Evolutionary conservation across 2,113 vertebrate genomes (phyloP).

Genomic region (Genyomyrus donnyi): DNA sequence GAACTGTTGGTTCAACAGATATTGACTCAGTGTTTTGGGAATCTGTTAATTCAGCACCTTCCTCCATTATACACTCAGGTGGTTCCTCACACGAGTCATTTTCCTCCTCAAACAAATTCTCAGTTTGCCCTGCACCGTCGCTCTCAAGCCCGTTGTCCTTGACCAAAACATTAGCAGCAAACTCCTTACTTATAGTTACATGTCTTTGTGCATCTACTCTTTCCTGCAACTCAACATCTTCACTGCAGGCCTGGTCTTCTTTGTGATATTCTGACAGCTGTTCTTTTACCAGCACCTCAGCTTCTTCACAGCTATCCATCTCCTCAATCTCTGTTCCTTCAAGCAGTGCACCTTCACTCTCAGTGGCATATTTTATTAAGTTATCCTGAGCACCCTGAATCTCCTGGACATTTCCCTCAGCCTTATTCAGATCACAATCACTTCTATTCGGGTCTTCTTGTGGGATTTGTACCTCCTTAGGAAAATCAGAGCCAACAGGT

Average conservation of each 20-base stretch:
- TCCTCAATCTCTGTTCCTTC: not conserved
- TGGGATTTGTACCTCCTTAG: not conserved
- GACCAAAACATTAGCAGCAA: not conserved
- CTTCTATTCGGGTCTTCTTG: not conserved
- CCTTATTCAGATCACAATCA: not conserved
- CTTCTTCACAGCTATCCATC: constrained; percentile 54
- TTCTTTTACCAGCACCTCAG: constrained; percentile 16
- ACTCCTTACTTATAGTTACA: not conserved
- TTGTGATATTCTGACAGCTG: not conserved
- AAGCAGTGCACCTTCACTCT: not conserved
- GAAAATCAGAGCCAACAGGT: not conserved
- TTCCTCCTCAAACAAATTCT: not conserved
- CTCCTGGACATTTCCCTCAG: not conserved
- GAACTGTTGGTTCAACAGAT: not conserved
- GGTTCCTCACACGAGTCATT: not conserved
- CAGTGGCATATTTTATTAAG: not conserved
- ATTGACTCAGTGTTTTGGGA: not conserved
- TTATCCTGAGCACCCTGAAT: not conserved
- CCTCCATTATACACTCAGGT: not conserved
- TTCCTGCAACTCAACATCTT: not conserved
- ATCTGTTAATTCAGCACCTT: not conserved
- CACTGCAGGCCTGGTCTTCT: not conserved
- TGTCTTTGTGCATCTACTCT: not conserved
- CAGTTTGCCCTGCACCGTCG: not conserved
- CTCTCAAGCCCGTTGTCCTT: not conserved